A percentile compares a stretch with the other conserved stretches of the same genome.
phyloP scores from a whole-genome alignment of 2,113 vertebrate genomes.

The Campylomormyrus numenius region DNA sequence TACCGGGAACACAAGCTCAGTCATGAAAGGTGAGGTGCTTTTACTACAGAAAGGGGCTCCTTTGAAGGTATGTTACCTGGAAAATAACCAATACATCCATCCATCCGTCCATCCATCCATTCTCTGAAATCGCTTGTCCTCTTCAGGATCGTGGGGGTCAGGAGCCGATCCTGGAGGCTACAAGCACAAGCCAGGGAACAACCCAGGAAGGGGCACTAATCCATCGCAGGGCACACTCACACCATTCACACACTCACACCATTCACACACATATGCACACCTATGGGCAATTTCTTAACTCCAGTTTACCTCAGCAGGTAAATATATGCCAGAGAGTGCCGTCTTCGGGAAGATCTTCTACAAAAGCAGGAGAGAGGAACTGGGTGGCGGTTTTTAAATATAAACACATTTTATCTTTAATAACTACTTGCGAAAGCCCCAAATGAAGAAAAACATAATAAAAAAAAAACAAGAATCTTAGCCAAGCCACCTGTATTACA shows the following conservation, averaged over 20 bases:
- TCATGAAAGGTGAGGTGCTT: background rate
- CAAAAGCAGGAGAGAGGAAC: background rate
- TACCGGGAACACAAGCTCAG: background rate
- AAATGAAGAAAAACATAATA: background rate
- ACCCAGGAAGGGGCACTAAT: background rate
- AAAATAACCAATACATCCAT: background rate
- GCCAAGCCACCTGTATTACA: background rate
- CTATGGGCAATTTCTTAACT: background rate
- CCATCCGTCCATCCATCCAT: background rate
- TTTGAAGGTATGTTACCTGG: background rate
- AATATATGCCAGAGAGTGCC: background rate
- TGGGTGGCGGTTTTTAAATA: background rate
- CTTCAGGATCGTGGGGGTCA: background rate
- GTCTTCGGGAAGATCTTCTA: background rate
- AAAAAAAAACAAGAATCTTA: background rate
- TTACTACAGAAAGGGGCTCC: background rate
- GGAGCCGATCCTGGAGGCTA: background rate
- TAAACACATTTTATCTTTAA: background rate
- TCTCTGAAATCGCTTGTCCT: background rate
- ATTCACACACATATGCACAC: background rate
- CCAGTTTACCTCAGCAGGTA: background rate
- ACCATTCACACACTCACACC: background rate
- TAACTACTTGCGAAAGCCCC: background rate
- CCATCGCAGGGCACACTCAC: background rate
- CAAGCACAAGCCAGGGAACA: background rate